These are phyloP conservation scores for Ophioninae sp. DNA, from an alignment of 2,888 invertebrate genomes.

Conservation along the genomic window DNA sequence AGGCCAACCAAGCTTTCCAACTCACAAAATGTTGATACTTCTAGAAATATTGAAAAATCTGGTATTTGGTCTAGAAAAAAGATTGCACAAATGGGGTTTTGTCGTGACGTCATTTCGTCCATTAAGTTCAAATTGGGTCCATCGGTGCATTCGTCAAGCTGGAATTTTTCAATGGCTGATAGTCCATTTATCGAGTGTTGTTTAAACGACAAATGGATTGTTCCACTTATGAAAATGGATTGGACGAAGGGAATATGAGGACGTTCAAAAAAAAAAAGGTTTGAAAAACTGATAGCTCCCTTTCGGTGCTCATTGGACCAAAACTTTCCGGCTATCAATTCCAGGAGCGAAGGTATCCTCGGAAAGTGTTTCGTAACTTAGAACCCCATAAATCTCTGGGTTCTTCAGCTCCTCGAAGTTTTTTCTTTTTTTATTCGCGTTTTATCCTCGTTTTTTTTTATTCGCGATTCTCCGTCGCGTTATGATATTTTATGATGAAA, in stretches of 20 bases:
- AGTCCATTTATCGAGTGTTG: not conserved
- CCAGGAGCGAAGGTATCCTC: constrained; percentile 2
- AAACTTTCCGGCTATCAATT: constrained; percentile 24
- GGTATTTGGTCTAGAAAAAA: not conserved
- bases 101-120: not conserved
- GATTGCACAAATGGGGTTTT: not conserved
- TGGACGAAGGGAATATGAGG: not conserved
- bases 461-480: not conserved
- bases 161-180: not conserved
- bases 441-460: constrained; percentile 3
- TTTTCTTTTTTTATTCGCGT: not conserved
- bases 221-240: not conserved
- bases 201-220: not conserved
- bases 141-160: not conserved
- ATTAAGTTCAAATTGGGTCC: not conserved
- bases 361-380: constrained; percentile 35
- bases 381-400: constrained; percentile 24
- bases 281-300: not conserved
- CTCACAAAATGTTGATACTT: not conserved
- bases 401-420: constrained; percentile 15
- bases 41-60: not conserved
- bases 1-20: not conserved
- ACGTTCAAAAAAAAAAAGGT: not conserved
- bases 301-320: not conserved
- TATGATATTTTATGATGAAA: constrained; percentile 30